phyloP scores from a whole-genome alignment of 2,888 invertebrate genomes.

The Latheticus oryzae region DNA sequence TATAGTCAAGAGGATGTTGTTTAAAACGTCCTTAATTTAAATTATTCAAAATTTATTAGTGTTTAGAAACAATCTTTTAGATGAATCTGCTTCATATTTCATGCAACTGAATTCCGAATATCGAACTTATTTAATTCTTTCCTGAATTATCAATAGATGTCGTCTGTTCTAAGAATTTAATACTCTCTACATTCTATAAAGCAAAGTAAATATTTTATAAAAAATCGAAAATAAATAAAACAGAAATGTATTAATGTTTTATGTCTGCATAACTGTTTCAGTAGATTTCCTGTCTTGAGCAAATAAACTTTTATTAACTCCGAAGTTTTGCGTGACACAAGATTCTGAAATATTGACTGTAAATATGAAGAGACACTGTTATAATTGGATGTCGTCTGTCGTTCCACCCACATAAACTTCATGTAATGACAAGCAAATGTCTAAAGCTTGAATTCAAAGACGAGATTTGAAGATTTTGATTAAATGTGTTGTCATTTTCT shows the following conservation, averaged over 20 bases:
- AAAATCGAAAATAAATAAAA: conserved; percentile 8
- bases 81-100: too few species aligned
- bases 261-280: background rate
- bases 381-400: conserved; percentile 35
- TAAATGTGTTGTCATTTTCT: background rate
- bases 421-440: conserved; percentile 31
- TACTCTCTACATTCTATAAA: too few species aligned
- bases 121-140: too few species aligned
- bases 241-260: background rate
- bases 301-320: conserved; percentile 29
- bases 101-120: too few species aligned
- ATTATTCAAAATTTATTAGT: too few species aligned
- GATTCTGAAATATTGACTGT: conserved; percentile 35
- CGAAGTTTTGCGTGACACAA: conserved; percentile 28
- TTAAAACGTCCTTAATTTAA: too few species aligned
- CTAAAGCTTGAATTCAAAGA: conserved; percentile 17
- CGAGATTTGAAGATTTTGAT: conserved; percentile 15
- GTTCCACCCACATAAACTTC: conserved; percentile 28
- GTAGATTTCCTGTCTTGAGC: conserved; percentile 21
- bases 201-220: too few species aligned
- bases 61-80: too few species aligned
- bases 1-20: too few species aligned
- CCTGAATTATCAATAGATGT: too few species aligned
- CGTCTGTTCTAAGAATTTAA: too few species aligned
- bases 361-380: conserved; percentile 36